Base-by-base conservation (phyloP, 2,888 invertebrate species). In the Deilephila elpenor region DNA sequence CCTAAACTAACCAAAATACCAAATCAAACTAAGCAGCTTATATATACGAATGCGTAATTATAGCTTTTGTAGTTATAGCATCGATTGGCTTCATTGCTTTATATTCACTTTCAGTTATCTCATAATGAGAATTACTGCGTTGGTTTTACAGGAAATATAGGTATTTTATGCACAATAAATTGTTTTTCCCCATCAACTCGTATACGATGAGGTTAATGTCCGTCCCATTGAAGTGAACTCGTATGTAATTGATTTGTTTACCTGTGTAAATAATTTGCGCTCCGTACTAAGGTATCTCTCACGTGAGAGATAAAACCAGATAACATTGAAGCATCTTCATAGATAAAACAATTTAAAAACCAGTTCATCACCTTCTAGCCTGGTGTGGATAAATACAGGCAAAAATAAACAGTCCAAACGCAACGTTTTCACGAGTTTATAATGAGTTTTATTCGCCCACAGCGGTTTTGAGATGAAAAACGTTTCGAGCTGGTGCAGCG, bases 371-470 rank as follows among this genome's bases (percentile, higher is more conserved):
- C 11, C 37, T 25, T 64, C 14, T 4, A 25, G 5, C 67, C 25
- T 51, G 17, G 17, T 51, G 67, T 67, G 25, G 44, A 64, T 64
- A 51, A 67, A 44, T 44, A 67, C 11, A 44, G 25, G 44, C 20
- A 44, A 67, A 67, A 67, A 67, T 29, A 67, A 67, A 67, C 44
- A 67, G 51, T 25, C 44, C 14, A 25, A 67, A 51, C 37, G 51
- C 20, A 67, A 67, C 44, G 25, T 51, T 72, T 72, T 72, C 51
- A 67, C 67, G 67, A 67, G 67, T 67, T 67, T 67, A 67, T 67
- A 67, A 51, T 51, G 44, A 67, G 74, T 74, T 74, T 74, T 74
- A 72, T 75, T 73, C 71, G 53, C 59, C 20, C 61, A 37, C n/a
- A 72, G 67, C 25, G 67, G 67, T 67, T 56, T 59, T 20, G 62